These are phyloP conservation scores for Echinometra lucunter DNA, from an alignment of 53 echinoderm and acorn worm species.

Conservation along the genomic window DNA sequence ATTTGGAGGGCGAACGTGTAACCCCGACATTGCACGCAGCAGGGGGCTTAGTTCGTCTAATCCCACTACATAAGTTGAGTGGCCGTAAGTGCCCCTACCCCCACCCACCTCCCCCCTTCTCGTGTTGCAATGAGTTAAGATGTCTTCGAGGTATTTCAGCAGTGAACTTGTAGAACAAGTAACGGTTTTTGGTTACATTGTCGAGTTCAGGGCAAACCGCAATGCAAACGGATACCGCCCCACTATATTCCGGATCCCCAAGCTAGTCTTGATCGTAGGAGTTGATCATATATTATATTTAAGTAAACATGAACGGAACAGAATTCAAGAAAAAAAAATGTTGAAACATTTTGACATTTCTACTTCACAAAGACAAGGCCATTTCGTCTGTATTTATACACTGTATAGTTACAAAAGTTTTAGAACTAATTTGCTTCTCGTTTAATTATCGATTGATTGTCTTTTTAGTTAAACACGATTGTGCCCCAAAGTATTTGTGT, in stretches of 20 bases:
- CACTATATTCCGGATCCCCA: constrained; percentile 2
- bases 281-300: neutral
- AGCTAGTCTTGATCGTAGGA: neutral
- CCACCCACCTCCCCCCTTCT: neutral
- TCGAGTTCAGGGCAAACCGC: constrained; percentile 13
- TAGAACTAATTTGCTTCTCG: too few relatives aligned
- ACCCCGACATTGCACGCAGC: neutral
- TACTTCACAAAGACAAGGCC: too few relatives aligned
- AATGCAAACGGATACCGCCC: constrained; percentile 26
- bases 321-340: neutral
- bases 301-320: neutral
- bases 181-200: constrained; percentile 25
- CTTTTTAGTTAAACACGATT: too few relatives aligned
- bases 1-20: constrained; percentile 2
- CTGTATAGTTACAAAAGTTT: too few relatives aligned
- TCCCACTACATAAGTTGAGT: constrained; percentile 38
- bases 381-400: too few relatives aligned
- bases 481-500: too few relatives aligned
- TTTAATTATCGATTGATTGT: too few relatives aligned
- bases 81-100: constrained; percentile 37
- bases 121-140: neutral
- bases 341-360: too few relatives aligned
- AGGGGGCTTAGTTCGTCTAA: constrained; percentile 45
- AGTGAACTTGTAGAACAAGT: neutral
- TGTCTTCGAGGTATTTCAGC: neutral